phyloP scores from a whole-genome alignment of 2,888 invertebrate genomes.

The Watsonalla binaria region DNA sequence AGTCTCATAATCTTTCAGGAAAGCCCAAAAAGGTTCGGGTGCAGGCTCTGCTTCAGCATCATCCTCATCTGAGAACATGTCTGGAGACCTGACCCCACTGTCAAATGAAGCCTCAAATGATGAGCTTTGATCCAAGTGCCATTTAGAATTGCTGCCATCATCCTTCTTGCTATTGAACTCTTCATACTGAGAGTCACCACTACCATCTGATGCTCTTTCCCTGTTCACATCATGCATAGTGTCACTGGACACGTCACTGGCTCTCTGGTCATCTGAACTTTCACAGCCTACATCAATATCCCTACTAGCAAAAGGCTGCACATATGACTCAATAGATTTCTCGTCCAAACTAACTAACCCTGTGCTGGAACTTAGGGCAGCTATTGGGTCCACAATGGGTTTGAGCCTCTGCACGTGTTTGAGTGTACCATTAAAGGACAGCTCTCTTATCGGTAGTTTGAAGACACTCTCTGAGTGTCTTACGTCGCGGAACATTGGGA shows the following conservation, averaged over 20 bases:
- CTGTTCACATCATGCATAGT: constrained; percentile 22
- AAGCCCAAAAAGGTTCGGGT: constrained; percentile 55
- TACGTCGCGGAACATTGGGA: constrained; percentile 59
- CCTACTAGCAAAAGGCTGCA: constrained; percentile 17
- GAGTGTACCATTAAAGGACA: constrained; percentile 71
- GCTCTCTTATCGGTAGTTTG: constrained; percentile 66
- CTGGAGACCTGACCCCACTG: constrained; percentile 79
- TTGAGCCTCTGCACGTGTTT: constrained; percentile 70
- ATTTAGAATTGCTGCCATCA: constrained; percentile 48
- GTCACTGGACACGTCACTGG: constrained; percentile 20
- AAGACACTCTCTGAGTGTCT: constrained; percentile 57
- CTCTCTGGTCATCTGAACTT: constrained; percentile 21
- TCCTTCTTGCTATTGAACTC: constrained; percentile 42
- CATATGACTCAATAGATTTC: constrained; percentile 26
- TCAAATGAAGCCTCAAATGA: constrained; percentile 69
- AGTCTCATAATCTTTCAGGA: constrained; percentile 58
- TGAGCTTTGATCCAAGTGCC: constrained; percentile 65
- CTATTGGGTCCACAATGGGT: constrained; percentile 66
- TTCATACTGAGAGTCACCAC: constrained; percentile 55
- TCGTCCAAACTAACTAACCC: constrained; percentile 37
- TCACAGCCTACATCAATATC: constrained; percentile 19
- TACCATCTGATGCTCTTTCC: constrained; percentile 51
- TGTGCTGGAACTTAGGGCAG: constrained; percentile 50
- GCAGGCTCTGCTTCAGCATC: constrained; percentile 43
- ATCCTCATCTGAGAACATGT: constrained; percentile 82